Base-by-base conservation (phyloP, 2,888 invertebrate species). In the Volucella zonaria region DNA sequence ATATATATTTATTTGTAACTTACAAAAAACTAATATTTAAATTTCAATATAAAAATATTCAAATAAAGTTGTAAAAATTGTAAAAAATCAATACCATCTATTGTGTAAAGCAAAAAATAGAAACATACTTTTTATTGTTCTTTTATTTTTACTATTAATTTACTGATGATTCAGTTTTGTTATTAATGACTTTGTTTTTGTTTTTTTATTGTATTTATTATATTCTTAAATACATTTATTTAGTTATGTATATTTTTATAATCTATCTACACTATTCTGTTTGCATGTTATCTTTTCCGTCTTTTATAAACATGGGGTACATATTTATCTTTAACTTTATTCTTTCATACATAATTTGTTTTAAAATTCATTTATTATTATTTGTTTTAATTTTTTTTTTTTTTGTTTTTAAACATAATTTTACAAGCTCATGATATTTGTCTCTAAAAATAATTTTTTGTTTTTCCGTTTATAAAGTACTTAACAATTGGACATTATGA, bases 371-470 rank as follows among this genome's bases (percentile, higher is more conserved):
- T 71, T 61, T 31, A 6, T 31, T 31, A 31, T 31, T 31, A 31
- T 31, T 6, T 31, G 6, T 31, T 31, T 31, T 6, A 31, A 31
- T 6, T 70, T 67, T 31, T 40, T 43, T 62, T 62, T 42, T 38
- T 43, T 64, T 52, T 49, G 8, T 66, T 76, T 62, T n/a, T n/a
- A 18, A 68, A 71, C 75, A 80, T 76, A 71, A 76, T 70, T 62
- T 67, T 76, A 81, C 45, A 85, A 85, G 85, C 85, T 85, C 85
- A 75, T 85, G 68, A 71, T 76, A 76, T 81, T 81, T 76, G 70
- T 71, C 52, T 66, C 74, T 81, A 75, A 81, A 66, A 75, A 68
- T 56, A 54, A 23, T 61, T 61, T 54, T 6, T 54, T 61, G 31
- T 58, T 38, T 62, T 68, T 83, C 3, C 3, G 18, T 23, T 58